These are phyloP conservation scores for Podotricha telesiphe DNA, from an alignment of 2,888 invertebrate genomes.

Conservation along the genomic window DNA sequence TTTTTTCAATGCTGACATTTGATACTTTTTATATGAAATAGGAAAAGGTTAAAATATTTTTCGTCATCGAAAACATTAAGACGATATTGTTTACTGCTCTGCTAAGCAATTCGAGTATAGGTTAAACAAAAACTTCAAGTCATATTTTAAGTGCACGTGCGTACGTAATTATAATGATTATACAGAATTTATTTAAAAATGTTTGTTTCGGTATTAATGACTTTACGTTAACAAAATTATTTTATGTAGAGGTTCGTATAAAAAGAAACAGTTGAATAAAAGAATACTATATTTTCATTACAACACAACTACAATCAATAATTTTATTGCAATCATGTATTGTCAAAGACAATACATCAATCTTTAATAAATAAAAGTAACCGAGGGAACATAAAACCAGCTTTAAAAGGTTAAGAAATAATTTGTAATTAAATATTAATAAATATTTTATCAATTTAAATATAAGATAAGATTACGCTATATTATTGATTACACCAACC, in stretches of 20 bases:
- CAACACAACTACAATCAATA: conserved; percentile 4
- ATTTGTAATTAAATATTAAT: background rate
- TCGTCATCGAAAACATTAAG: background rate
- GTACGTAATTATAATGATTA: too few relatives aligned
- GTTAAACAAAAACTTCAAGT: too few relatives aligned
- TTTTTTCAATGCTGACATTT: conserved; percentile 69
- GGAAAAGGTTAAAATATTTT: conserved; percentile 11
- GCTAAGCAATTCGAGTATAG: too few relatives aligned
- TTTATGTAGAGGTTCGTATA: background rate
- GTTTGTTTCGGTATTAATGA: too few relatives aligned
- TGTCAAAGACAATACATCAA: conserved; percentile 5
- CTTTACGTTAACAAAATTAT: background rate
- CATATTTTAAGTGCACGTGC: too few relatives aligned
- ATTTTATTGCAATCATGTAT: background rate
- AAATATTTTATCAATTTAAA: background rate
- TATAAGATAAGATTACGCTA: background rate
- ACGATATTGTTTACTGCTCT: background rate
- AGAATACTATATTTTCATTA: conserved; percentile 14
- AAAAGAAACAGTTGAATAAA: conserved; percentile 15
- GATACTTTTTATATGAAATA: conserved; percentile 39
- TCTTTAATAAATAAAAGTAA: background rate
- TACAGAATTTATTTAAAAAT: too few relatives aligned
- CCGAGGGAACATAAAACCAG: background rate
- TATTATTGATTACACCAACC: background rate
- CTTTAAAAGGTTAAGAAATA: background rate